Conservation (phyloP, 1,140 invertebrate species). For the Conus ventricosus region DNA sequence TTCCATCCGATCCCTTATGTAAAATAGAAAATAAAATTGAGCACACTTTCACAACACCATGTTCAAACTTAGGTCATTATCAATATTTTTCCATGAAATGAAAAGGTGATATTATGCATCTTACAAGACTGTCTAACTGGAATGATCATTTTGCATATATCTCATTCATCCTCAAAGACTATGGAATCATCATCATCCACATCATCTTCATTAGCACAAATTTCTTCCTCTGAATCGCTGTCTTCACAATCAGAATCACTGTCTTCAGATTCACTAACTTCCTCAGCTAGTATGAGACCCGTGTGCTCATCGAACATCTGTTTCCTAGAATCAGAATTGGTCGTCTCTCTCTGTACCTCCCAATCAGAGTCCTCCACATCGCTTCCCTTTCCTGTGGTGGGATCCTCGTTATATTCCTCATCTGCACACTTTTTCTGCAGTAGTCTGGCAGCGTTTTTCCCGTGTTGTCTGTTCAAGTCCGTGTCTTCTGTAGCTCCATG, state of each 20-base stretch:
- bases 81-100: no score
- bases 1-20: no score
- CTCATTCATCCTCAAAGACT: neutral
- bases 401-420: neutral
- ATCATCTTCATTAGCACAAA: neutral
- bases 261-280: neutral
- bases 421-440: neutral
- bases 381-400: neutral
- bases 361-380: neutral
- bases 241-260: neutral
- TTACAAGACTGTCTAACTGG: no score
- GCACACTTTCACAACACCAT: no score
- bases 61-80: no score
- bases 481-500: conserved; percentile 1
- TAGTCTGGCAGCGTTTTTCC: neutral
- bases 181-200: neutral
- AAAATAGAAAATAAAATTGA: no score
- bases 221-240: neutral
- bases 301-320: neutral
- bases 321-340: no score
- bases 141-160: no score
- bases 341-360: neutral
- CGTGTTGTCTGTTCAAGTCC: neutral
- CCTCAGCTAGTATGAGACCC: neutral
- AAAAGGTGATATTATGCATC: no score